Base-by-base conservation (phyloP, 2,888 invertebrate genomes). In the Tachina grossa region DNA sequence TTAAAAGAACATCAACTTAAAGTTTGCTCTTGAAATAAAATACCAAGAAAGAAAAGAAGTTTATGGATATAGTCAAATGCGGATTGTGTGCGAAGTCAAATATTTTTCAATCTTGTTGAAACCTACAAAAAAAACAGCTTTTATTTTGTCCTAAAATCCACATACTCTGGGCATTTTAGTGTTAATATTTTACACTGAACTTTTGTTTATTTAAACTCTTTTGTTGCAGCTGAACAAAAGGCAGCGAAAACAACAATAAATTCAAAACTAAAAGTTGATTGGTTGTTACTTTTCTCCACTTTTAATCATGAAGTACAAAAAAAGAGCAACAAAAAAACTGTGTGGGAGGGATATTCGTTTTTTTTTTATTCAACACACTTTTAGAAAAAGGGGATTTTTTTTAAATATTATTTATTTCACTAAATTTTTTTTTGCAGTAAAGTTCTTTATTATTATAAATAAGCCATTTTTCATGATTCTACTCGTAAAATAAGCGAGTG, bases 191-290 rank as follows among this genome's bases (percentile, higher is more conserved):
- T 51, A 43, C 47, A 53, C 53, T 31, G 31, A 57, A 14, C 57
- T 83, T 66, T 84, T 81, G 76, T 85, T 82, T 63, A 22, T 49
- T 68, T 65, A 45, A 69, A 80, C 69, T 71, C 74, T 84, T 77
- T 79, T 85, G 49, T 80, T 77, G 57, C 57, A 82, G 65, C 31
- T 85, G 59, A 82, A 85, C 66, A 82, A 82, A 77, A 74, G 55
- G 19, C 39, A 74, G 49, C 61, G 78, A 47, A 61, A 75, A 53
- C 45, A 81, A 78, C 49, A 81, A 85, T 66, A 66, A 69, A 78
- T 88, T 88, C 88, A 79, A 76, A 80, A 79, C 85, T 83, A 80
- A 80, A 76, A 79, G 85, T 71, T 85, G 85, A 85, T 85, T 85
- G 85, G 85, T 45, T 85, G 63, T 75, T 82, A 61, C 76, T 78